phyloP scores from a whole-genome alignment of 2,797 vertebrate species.

The Hypotaenidia okinawae region DNA sequence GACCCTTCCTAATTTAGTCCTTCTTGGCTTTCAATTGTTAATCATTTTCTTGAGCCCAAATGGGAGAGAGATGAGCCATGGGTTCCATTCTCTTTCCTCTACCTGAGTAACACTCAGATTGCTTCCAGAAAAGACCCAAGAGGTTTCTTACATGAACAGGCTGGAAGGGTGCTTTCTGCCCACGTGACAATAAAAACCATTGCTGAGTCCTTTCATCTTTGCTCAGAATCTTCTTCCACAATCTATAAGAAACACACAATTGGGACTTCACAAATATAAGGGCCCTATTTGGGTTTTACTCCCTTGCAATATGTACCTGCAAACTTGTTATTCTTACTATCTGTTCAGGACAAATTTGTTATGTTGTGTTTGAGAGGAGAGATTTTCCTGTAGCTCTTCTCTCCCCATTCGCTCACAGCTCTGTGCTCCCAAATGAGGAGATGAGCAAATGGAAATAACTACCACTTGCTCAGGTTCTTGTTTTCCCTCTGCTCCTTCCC shows the following conservation, averaged over 20 bases:
- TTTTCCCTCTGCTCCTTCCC: neutral
- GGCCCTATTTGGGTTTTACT: neutral
- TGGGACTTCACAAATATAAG: neutral
- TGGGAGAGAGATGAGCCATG: neutral
- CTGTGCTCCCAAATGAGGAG: neutral
- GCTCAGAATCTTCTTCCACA: neutral
- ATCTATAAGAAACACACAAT: neutral
- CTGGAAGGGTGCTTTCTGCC: neutral
- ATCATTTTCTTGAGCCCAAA: neutral
- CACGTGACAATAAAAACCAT: neutral
- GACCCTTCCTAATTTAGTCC: neutral
- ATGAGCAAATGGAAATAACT: constrained; percentile 26
- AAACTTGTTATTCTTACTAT: neutral
- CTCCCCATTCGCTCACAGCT: neutral
- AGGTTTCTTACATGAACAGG: neutral
- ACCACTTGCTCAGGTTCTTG: neutral
- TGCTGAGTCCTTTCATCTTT: neutral
- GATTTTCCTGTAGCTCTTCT: neutral
- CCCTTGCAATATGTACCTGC: neutral
- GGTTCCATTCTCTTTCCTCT: neutral
- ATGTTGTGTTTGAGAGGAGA: neutral
- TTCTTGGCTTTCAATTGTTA: neutral
- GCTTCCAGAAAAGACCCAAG: neutral
- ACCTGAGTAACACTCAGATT: neutral
- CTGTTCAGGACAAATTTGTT: neutral